phyloP scores from a whole-genome alignment of 2,113 vertebrate genomes.

The Ptyas mucosa region DNA sequence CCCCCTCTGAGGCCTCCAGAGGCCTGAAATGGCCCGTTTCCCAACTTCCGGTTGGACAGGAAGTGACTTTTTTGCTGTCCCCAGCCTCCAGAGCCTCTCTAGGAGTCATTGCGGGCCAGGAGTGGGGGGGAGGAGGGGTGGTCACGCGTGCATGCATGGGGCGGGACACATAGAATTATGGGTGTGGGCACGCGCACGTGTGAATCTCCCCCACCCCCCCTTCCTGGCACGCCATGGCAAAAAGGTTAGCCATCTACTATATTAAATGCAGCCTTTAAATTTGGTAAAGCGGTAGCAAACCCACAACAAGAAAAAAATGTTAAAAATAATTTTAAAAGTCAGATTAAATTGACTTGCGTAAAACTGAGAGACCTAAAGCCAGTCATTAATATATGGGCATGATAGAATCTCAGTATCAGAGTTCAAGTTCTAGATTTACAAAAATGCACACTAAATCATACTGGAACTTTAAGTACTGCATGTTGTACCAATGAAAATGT shows the following conservation, averaged over 20 bases:
- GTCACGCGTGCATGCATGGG: too few species aligned
- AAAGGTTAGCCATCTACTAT: not conserved
- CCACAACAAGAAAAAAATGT: not conserved
- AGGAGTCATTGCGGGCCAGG: too few species aligned
- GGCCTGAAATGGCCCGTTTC: too few species aligned
- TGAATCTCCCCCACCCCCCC: too few species aligned
- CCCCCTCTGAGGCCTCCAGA: too few species aligned
- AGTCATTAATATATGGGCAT: not conserved
- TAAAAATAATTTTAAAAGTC: not conserved
- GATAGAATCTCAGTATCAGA: not conserved
- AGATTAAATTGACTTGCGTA: not conserved
- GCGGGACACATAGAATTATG: too few species aligned
- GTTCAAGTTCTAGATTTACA: not conserved
- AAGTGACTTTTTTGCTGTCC: too few species aligned
- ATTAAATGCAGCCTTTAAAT: not conserved
- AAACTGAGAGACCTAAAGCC: not conserved
- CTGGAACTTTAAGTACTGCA: not conserved
- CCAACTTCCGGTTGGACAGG: too few species aligned
- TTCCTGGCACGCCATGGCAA: too few species aligned
- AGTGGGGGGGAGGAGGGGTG: too few species aligned
- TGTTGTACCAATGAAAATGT: not conserved
- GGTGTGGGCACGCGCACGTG: too few species aligned
- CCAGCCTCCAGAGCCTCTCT: too few species aligned
- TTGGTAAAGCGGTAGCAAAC: not conserved
- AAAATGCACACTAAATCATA: not conserved